Conservation (phyloP, 2,888 invertebrate genomes). For the Apamea crenata region DNA sequence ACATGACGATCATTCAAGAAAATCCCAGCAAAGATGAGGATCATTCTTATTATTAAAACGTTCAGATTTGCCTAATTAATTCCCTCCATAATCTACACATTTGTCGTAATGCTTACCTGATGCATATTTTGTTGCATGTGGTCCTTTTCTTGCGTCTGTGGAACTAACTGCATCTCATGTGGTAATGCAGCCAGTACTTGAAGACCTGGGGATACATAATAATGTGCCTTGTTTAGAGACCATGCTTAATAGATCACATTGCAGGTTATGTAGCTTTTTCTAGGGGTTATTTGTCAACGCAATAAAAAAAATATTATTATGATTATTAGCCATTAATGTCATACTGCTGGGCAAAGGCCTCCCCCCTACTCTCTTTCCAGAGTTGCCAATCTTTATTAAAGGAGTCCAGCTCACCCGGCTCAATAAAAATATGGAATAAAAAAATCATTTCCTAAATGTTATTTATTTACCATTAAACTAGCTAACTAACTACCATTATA, state of each 20-base stretch:
- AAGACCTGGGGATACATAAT: constrained; percentile 83
- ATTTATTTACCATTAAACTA: too few species aligned
- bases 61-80: neutral
- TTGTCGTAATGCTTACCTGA: constrained; percentile 74
- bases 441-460: neutral
- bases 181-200: constrained; percentile 93
- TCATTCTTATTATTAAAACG: neutral
- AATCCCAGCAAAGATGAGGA: neutral
- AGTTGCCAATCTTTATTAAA: too few species aligned
- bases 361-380: too few species aligned
- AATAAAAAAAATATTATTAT: too few species aligned
- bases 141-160: constrained; percentile 78
- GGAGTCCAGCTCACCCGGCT: too few species aligned
- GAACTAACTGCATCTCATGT: constrained; percentile 92
- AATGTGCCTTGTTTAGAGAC: neutral
- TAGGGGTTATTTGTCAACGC: neutral
- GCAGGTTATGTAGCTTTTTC: neutral
- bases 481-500: neutral
- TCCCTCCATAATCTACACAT: neutral
- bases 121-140: constrained; percentile 75
- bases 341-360: too few species aligned
- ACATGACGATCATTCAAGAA: neutral
- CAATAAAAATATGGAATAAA: neutral
- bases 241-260: neutral
- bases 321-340: too few species aligned